These are phyloP conservation scores for Cottoperca gobio DNA, from an alignment of 2,797 vertebrate genomes.

Conservation along the genomic window DNA sequence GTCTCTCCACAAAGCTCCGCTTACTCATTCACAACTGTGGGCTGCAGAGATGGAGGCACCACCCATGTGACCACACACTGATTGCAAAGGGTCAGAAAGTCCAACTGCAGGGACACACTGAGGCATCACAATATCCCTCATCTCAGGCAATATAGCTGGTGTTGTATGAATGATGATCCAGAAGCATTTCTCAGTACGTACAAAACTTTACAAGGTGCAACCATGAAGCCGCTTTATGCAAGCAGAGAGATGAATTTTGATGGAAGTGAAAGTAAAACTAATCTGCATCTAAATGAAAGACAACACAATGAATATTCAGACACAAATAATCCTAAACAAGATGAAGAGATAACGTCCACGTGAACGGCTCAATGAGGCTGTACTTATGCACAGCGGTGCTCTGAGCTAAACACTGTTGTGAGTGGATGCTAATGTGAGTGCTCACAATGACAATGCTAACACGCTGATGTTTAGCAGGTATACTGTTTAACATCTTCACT, in stretches of 20 bases:
- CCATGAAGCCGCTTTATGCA: neutral
- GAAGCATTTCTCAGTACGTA: conserved; percentile 15
- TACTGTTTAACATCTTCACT: neutral
- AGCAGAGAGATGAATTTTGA: neutral
- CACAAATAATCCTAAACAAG: neutral
- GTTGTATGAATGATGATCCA: neutral
- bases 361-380: neutral
- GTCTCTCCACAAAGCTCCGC: conserved; percentile 15
- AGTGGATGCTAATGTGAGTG: neutral
- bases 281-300: neutral
- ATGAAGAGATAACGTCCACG: neutral
- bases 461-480: neutral
- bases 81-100: conserved; percentile 25
- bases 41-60: conserved; percentile 36
- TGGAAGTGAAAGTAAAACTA: neutral
- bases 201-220: conserved; percentile 1
- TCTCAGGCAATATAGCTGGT: neutral
- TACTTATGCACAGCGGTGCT: neutral
- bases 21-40: conserved; percentile 42
- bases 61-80: conserved; percentile 37
- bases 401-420: neutral
- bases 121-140: conserved; percentile 28
- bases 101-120: conserved; percentile 5
- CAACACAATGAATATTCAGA: neutral
- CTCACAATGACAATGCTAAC: neutral